Base-by-base conservation (phyloP, 2,888 invertebrate genomes). In the Malachius bipustulatus region DNA sequence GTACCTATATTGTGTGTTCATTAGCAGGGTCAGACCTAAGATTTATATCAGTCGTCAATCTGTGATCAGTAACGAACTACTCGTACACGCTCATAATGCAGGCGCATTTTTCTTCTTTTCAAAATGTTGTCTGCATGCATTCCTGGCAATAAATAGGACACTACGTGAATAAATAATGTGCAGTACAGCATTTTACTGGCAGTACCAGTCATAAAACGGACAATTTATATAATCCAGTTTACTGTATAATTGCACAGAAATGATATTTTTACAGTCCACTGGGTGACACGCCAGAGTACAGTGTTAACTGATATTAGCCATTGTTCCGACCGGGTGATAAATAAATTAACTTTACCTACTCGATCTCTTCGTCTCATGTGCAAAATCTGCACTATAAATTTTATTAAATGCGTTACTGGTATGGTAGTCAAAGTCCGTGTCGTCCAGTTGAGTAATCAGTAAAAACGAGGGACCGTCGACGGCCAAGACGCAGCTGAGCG, bases 371-470 rank as follows among this genome's bases (percentile, higher is more conserved):
- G 54, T 54, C 51, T 54, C n/a, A 34, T 51, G 51, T 48, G 50
- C 49, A 52, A 56, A 57, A 56, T 57, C 56, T 54, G 47, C 51
- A 50, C 55, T 50, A 59, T 60, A 60, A 60, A 59, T 60, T 57
- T 55, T 56, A 55, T 59, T 57, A 57, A 57, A 57, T 60, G 57
- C 59, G 54, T 60, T 60, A 60, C 59, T 50, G 59, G 57, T 56
- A 56, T 58, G 57, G 59, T 57, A 57, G 58, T 56, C 54, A 51
- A 54, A 48, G 42, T 38, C 43, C 38, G 40, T 49, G 42, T 41
- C 34, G 48, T 37, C 51, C 57, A 57, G 44, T 35, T 36, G 42
- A 49, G 34, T 50, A 41, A 29, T 52, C 37, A 24, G 3, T 4
- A 11, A 4, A 30, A 13, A 13, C n/a, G 3, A 4, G 30, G 8